Evolutionary conservation across 2,888 invertebrate genomes (phyloP).

Genomic region (Ametastegia equiseti): DNA sequence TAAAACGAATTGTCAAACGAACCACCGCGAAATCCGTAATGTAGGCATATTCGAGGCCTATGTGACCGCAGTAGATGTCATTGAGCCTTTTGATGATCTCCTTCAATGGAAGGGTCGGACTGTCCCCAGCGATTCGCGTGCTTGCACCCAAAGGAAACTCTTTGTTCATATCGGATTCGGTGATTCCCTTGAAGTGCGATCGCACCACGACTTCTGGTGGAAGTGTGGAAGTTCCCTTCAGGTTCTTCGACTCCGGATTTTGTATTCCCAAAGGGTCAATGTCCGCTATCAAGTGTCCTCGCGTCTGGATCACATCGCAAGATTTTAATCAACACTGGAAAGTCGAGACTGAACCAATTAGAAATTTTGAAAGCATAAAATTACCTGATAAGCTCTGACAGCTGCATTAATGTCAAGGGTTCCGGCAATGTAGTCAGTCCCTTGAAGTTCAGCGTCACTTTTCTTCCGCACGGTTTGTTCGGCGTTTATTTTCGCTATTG

Average conservation of each 20-base stretch:
- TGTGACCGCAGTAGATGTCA: slow-evolving; percentile 68
- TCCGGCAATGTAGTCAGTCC: slow-evolving; percentile 51
- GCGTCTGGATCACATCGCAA: slow-evolving; percentile 79
- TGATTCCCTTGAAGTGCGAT: slow-evolving; percentile 64
- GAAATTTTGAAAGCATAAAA: too few relatives aligned
- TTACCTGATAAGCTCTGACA: slow-evolving; percentile 70
- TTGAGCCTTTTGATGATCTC: slow-evolving; percentile 68
- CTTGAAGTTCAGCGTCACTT: slow-evolving; percentile 55
- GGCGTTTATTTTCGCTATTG: slow-evolving; percentile 5
- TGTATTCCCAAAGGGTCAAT: slow-evolving; percentile 88
- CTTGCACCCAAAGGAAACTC: slow-evolving; percentile 63
- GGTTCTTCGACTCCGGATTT: slow-evolving; percentile 64
- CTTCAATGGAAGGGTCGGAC: slow-evolving; percentile 60
- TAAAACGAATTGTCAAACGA: not conserved
- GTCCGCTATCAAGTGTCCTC: slow-evolving; percentile 90
- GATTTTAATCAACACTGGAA: not conserved
- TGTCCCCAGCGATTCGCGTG: slow-evolving; percentile 66
- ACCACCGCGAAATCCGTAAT: slow-evolving; percentile 64
- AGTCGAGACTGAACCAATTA: not conserved
- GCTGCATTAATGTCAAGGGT: slow-evolving; percentile 64
- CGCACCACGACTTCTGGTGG: slow-evolving; percentile 66
- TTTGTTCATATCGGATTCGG: slow-evolving; percentile 63
- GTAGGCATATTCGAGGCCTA: slow-evolving; percentile 69
- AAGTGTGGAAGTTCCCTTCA: slow-evolving; percentile 62
- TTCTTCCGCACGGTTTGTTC: slow-evolving; percentile 49